Evolutionary conservation across 2,797 vertebrate species (phyloP).

Genomic region (Poecilia velifera): DNA sequence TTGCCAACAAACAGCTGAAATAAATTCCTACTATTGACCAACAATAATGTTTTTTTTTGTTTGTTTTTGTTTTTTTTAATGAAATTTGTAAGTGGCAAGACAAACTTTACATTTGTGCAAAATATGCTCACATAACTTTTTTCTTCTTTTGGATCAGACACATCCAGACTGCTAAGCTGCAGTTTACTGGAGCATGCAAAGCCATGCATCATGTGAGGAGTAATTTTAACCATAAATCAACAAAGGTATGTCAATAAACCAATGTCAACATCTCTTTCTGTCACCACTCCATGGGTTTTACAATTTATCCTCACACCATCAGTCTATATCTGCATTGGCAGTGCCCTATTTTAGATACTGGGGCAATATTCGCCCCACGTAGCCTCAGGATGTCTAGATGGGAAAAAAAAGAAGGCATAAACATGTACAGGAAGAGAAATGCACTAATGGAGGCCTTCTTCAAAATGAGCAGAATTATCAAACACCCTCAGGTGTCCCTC

Average conservation of each 20-base stretch:
- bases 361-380: constrained; percentile 36
- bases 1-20: not conserved
- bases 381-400: constrained; percentile 46
- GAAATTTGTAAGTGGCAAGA: not conserved
- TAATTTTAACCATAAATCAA: constrained; percentile 57
- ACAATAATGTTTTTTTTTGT: not conserved
- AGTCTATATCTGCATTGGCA: constrained; percentile 36
- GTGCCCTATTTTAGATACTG: constrained; percentile 64
- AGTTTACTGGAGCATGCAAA: constrained; percentile 43
- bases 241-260: constrained; percentile 59
- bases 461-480: constrained; percentile 41
- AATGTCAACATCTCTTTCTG: constrained; percentile 42
- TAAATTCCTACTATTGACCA: not conserved
- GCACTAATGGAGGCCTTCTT: constrained; percentile 35
- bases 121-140: constrained; percentile 3
- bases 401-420: constrained; percentile 1
- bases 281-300: constrained; percentile 30
- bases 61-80: too few relatives aligned
- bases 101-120: not conserved
- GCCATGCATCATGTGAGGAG: constrained; percentile 37
- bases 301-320: constrained; percentile 30
- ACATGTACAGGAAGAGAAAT: constrained; percentile 15
- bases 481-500: constrained; percentile 31
- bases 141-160: constrained; percentile 14
- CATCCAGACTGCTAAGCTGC: constrained; percentile 15